A percentile compares a stretch with the other conserved stretches of the same genome.
Evolutionary conservation across 1,140 invertebrate species (phyloP).

Genomic region (Lordiphosa clarofinis): DNA sequence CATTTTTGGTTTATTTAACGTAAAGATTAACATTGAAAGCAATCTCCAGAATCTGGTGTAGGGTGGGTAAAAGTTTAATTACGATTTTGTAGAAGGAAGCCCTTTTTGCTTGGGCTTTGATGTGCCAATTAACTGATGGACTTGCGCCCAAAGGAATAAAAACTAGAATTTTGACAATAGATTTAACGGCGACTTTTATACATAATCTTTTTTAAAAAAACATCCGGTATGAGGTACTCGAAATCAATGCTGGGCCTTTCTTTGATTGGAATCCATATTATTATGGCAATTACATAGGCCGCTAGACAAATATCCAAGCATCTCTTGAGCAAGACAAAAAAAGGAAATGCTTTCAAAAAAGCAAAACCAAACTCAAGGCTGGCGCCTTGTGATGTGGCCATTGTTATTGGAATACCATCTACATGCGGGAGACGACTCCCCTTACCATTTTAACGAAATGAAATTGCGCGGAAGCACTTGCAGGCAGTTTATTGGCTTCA

Average conservation of each 20-base stretch:
- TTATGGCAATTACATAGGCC: conserved; percentile 34
- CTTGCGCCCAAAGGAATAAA: background rate
- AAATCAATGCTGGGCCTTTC: too few relatives aligned
- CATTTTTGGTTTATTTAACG: conserved; percentile 63
- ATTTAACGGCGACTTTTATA: too few relatives aligned
- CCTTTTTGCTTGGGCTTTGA: conserved; percentile 31
- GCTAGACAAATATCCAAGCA: conserved; percentile 16
- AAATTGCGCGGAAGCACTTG: conserved; percentile 60
- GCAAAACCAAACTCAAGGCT: conserved; percentile 14
- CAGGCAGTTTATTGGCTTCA: conserved; percentile 55
- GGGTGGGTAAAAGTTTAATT: conserved; percentile 50
- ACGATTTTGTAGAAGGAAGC: conserved; percentile 22
- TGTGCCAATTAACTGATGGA: conserved; percentile 55
- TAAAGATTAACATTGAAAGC: conserved; percentile 56
- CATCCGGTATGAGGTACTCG: too few relatives aligned
- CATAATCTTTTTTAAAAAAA: too few relatives aligned
- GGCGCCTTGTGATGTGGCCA: conserved; percentile 46
- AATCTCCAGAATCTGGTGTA: conserved; percentile 46
- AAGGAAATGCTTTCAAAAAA: conserved; percentile 23
- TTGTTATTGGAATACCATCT: conserved; percentile 47
- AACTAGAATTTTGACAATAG: conserved; percentile 5
- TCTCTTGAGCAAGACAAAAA: conserved; percentile 13
- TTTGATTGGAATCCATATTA: conserved; percentile 5
- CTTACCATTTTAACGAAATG: conserved; percentile 22
- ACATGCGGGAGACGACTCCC: conserved; percentile 8